A percentile compares a stretch with the other conserved stretches of the same genome.
Evolutionary conservation across 2,888 invertebrate species (phyloP).

Genomic region (Masnerella sp.): DNA sequence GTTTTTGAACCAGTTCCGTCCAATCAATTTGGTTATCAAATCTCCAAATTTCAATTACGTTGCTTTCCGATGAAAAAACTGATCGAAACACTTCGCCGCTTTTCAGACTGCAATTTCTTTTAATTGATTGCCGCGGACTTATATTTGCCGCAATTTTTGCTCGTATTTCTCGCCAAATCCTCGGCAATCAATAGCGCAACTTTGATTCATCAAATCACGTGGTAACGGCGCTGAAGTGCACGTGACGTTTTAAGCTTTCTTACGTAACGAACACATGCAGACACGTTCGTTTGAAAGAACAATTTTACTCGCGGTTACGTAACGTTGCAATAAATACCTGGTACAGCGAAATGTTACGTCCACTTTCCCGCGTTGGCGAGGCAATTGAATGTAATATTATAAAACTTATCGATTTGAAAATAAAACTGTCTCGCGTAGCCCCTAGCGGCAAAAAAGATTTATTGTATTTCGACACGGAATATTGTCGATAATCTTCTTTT

Average conservation of each 20-base stretch:
- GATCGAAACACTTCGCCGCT: too few relatives aligned
- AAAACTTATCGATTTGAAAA: too few relatives aligned
- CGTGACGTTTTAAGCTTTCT: conserved; percentile 38
- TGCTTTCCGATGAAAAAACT: background rate
- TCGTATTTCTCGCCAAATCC: conserved; percentile 9
- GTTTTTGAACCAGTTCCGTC: conserved; percentile 20
- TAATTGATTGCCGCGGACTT: background rate
- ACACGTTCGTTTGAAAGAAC: conserved; percentile 23
- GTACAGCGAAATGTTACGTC: conserved; percentile 8
- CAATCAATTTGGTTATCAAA: too few relatives aligned
- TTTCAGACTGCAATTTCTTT: too few relatives aligned
- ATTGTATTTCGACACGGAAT: too few relatives aligned
- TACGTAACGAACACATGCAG: conserved; percentile 31
- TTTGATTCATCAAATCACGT: conserved; percentile 34
- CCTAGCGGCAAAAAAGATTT: too few relatives aligned
- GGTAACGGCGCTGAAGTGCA: conserved; percentile 19
- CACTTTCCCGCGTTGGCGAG: background rate
- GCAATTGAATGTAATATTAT: conserved; percentile 18
- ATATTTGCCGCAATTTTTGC: background rate
- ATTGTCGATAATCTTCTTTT: too few relatives aligned
- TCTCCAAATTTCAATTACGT: conserved; percentile 1
- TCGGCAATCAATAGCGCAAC: conserved; percentile 12
- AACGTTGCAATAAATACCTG: conserved; percentile 34
- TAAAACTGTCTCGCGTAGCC: too few relatives aligned
- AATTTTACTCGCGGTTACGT: conserved; percentile 24